Evolutionary conservation across 2,113 vertebrate species (phyloP), one percentile per base, ranked within the genome.

Genomic region (Gobiocypris rarus): DNA sequence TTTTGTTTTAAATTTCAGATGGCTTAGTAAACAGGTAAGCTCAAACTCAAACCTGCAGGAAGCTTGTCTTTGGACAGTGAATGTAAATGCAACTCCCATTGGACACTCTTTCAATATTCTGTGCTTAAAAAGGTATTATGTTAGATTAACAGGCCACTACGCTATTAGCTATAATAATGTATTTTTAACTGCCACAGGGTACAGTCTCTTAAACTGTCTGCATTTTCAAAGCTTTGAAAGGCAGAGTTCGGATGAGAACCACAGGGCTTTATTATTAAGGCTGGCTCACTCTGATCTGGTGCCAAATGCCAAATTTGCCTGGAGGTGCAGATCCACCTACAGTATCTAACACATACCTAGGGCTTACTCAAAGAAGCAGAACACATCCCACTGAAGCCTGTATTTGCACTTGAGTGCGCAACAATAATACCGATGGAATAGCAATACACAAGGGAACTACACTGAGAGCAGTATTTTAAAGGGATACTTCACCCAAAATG

Each of bases 261-360:
- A 15, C 15, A 19, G 24, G 26, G 73, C 24, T 31, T 75, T 75
- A 52, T 75, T 45, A 75, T 75, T 50, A 75, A 31, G 14, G 73
- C 48, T 75, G 73, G 48, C 45, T 75, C 14, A 48, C 11, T 48
- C 41, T 73, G 41, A 73, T 73, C 41, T 11, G n/a, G 11, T 71
- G 22, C 41, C 69, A 45, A 71, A 11, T 71, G n/a, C 22, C 28
- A 59, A 3, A 77, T 76, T 19, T 84, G 13, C 83, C 81, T 43
- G 52, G 69, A 83, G 56, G 69, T 79, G 24, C 77, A 56, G 61
- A 79, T 78, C 50, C 58, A 54, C 26, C 28, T 50, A 58, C 31
- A 74, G 45, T 65, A 52, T 75, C 48, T 52, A 50, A 50, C 26
- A 19, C 43, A 48, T 48, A 75, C 70, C 13, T 69, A 69, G 31